Evolutionary conservation across 2,888 invertebrate genomes (phyloP), one percentile per base, ranked within the genome.

Genomic region (Phytoseiulus persimilis): DNA sequence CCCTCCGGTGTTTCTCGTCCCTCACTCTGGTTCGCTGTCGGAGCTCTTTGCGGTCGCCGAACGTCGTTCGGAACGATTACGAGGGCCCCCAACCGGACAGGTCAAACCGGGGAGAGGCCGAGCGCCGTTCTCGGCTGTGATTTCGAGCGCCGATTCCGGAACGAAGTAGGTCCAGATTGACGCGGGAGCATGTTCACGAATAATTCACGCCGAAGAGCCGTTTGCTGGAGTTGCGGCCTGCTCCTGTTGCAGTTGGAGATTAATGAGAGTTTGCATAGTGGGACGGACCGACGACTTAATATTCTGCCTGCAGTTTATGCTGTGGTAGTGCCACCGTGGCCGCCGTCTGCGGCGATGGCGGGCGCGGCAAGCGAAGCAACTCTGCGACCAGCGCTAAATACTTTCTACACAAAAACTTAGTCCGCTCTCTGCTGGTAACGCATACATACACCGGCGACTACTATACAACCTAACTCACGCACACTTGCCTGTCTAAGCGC

Each of bases 301-400:
- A 65, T 65, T 65, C 65, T 65, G 65, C 65, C 65, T 65, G 65
- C 65, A 65, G 65, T 65, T 65, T 65, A 65, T 65, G 65, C 65
- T 65, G 65, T 28, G 65, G 65, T 65, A 18, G 65, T 23, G 65
- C 65, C 65, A 2, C 28, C 65, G 65, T 23, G 5, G 39, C 39
- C 39, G 39, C 9, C 39, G 14, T 65, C 65, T 65, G 65, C 14
- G 65, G 65, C 65, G 65, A 28, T 23, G 65, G 65, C 18, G 65
- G 65, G 65, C 65, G 65, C 65, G 65, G 65, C 65, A 65, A 65
- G 65, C 65, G 65, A 65, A 65, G 11, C 1, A 65, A 65, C 65
- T 14, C 65, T 65, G 65, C 65, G 65, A 65, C 65, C 65, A 65
- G 65, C 65, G 65, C 65, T 65, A 65, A 65, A 65, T 65, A 65